These are phyloP conservation scores for Psittacula echo DNA, from an alignment of 2,797 vertebrate genomes.

Conservation along the genomic window DNA sequence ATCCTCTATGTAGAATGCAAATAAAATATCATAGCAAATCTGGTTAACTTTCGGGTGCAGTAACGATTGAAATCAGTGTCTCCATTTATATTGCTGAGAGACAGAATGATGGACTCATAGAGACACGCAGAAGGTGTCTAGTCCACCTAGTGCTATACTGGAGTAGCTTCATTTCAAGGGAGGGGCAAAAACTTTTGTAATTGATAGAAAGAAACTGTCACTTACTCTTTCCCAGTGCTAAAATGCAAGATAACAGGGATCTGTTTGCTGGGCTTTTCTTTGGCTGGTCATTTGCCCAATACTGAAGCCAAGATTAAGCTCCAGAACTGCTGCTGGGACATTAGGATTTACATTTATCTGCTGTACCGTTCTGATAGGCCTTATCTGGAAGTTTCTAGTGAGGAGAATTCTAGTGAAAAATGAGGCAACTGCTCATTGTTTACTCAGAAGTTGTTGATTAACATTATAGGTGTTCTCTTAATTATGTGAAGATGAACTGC, in stretches of 20 bases:
- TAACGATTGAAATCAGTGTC: neutral
- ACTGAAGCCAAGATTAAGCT: neutral
- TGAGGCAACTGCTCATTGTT: neutral
- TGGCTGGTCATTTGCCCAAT: neutral
- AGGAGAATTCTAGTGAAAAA: neutral
- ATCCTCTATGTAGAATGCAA: neutral
- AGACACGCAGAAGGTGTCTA: neutral
- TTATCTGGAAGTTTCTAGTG: neutral
- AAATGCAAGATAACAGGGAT: neutral
- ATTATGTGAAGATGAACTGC: neutral
- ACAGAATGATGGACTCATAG: neutral
- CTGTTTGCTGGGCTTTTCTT: neutral
- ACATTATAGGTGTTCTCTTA: neutral
- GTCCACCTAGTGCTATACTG: neutral
- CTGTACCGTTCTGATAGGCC: neutral
- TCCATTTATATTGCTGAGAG: neutral
- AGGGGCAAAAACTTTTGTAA: neutral
- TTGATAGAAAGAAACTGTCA: neutral
- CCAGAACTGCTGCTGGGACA: neutral
- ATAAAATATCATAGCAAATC: neutral
- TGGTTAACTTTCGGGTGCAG: neutral
- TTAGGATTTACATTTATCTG: neutral
- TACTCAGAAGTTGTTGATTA: neutral
- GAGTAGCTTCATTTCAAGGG: neutral
- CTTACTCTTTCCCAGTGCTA: neutral